Percentiles rank a stretch among this genome's conserved stretches.
Evolutionary conservation across 2,113 vertebrate genomes (phyloP).

Genomic region (Panthera uncia): DNA sequence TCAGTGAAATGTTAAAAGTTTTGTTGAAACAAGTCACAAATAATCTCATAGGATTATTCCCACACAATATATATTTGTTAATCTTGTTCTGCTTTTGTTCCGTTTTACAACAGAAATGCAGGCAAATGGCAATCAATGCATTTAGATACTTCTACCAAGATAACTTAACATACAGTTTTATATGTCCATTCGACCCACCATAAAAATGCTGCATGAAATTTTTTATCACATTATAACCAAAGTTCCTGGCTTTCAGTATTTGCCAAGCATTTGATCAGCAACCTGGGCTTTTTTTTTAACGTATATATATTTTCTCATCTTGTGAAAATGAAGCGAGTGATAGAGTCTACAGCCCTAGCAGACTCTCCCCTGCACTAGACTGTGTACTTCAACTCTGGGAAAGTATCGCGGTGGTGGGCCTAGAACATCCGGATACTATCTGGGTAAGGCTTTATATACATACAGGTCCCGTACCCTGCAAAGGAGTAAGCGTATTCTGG

Average conservation of each 20-base stretch:
- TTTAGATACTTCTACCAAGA: not conserved
- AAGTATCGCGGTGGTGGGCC: not conserved
- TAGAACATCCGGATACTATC: not conserved
- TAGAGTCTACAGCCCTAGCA: not conserved
- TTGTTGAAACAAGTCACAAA: slow-evolving; percentile 20
- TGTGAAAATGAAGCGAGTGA: not conserved
- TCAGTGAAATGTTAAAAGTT: not conserved
- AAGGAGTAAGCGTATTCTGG: not conserved
- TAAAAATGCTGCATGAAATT: slow-evolving; percentile 1
- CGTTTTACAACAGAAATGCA: not conserved
- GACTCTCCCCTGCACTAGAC: not conserved
- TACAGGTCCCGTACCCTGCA: not conserved
- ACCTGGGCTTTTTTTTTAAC: not conserved
- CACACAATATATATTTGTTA: not conserved
- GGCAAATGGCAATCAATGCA: not conserved
- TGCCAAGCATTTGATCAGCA: not conserved
- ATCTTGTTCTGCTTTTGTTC: not conserved
- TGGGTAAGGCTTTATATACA: not conserved
- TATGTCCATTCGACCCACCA: not conserved
- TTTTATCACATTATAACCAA: slow-evolving; percentile 11
- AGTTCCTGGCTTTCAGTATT: not conserved
- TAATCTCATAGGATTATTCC: not conserved
- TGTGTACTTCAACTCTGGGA: not conserved
- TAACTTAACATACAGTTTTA: not conserved
- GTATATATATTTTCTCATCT: not conserved